Conservation (phyloP, 2,888 invertebrate genomes). For the Andrena camellia region DNA sequence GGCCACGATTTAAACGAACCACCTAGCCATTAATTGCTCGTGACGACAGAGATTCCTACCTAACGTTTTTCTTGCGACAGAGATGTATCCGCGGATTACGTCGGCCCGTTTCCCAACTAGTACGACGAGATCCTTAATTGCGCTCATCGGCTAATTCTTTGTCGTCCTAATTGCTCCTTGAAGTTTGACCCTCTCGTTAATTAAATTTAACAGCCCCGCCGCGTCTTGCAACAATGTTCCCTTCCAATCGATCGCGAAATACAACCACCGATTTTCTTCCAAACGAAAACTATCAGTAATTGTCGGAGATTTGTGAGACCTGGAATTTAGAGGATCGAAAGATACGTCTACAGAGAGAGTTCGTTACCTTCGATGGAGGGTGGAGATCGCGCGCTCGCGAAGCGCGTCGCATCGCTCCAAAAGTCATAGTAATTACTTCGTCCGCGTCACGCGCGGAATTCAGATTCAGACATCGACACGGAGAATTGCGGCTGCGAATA, state of each 20-base stretch:
- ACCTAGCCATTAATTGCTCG: too few relatives aligned
- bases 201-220: constrained; percentile 37
- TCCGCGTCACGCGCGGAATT: constrained; percentile 26
- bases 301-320: neutral
- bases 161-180: constrained; percentile 35
- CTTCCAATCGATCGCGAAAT: neutral
- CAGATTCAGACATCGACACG: constrained; percentile 32
- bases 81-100: constrained; percentile 4
- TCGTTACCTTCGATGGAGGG: neutral
- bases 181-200: constrained; percentile 28
- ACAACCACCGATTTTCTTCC: neutral
- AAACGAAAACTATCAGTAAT: neutral
- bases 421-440: constrained; percentile 46
- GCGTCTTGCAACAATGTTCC: neutral
- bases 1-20: too few relatives aligned
- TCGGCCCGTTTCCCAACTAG: neutral
- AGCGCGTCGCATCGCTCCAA: neutral
- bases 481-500: constrained; percentile 18
- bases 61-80: neutral
- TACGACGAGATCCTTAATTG: constrained; percentile 29
- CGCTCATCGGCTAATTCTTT: constrained; percentile 30
- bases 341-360: neutral
- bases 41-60: too few relatives aligned
- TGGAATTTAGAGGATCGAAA: neutral
- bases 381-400: neutral